Base-by-base conservation (phyloP, 2,888 invertebrate species). In the Psylliodes chrysocephalus region DNA sequence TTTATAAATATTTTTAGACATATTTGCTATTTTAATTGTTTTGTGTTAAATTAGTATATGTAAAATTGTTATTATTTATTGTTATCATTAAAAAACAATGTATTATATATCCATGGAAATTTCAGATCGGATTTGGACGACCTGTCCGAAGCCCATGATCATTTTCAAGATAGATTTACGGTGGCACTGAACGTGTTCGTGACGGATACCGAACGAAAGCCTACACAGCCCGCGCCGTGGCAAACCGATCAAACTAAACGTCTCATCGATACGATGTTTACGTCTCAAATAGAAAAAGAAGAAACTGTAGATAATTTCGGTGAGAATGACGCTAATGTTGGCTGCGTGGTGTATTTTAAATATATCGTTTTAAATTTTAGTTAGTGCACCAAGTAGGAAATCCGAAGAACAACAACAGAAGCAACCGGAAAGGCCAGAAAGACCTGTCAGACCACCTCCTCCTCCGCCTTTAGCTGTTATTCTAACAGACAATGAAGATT, bases 241-340 rank as follows among this genome's bases (percentile, higher is more conserved):
- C 85, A 90, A 56, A 88, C 89, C 7, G 90, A 90, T 75, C 87
- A 88, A 70, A 86, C 87, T 0, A 84, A 83, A 72, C 81, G 87
- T 1, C 78, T 79, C 60, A 84, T 88, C 0, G 85, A 86, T 66
- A 84, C 90, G 0, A 82, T 95, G 0, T 95, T 95, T 80, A 88
- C 90, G 2, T 90, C 92, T 0, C 89, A 89, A 59, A 80, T 93
- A 59, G 95, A 95, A 79, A 89, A 90, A 82, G 93, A 93, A 66
- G 94, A 94, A 80, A 90, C 91, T 74, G 85, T 92, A 19, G 94
- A 94, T 75, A 93, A 92, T 78, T 94, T 94, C 79, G 91, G 92
- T 91, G 77, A 83, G 77, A 25, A 1, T 22, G 15, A 14, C 5
- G 3, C 17, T 14, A 17, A n/a, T n/a, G n/a, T n/a, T n/a, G n/a